Base-by-base conservation (phyloP, 1,140 invertebrate genomes). In the Micrasema longulum region DNA sequence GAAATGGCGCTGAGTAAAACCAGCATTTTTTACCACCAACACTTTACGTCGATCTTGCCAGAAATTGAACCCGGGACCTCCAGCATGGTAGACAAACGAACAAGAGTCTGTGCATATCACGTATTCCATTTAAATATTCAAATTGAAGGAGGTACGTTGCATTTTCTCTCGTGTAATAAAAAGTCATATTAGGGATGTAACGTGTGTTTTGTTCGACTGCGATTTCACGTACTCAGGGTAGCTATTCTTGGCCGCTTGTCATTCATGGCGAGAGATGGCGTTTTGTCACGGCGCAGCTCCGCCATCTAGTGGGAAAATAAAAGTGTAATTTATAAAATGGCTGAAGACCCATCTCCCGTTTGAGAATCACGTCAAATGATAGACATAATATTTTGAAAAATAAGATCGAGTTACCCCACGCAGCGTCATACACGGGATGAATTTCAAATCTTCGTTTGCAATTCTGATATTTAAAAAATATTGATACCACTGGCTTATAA, bases 321-420 rank as follows among this genome's bases (percentile, higher is more conserved):
- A 72, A 69, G 50, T 66, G 65, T 67, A 75, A 75, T 71, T 66
- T 74, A 48, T 69, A 71, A 65, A 63, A 48, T 22, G 43, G 36
- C 52, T 50, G 47, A 60, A 36, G 11, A n/a, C 52, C 22, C 31
- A 31, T 12, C 62, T 16, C 62, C 68, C 64, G 50, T 57, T 36
- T 43, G 9, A 14, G 41, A 57, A 55, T 57, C 53, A 47, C 31
- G 60, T 64, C 60, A 64, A 55, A 55, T 23, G 41, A 69, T 18
- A 47, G 65, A 68, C 62, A 70, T 76, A 76, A 73, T 76, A 73
- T 76, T 76, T 73, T 76, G 74, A 75, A 75, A 75, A 72, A 75
- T 75, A 75, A 48, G 69, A 75, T 45, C 41, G 45, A 63, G 48
- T 45, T 38, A 31, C 55, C 26, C 26, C 26, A 31, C 26, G 7